Evolutionary conservation across 2,888 invertebrate species (phyloP), one percentile per base, ranked within the genome.

Genomic region (Drosophila atripex): DNA sequence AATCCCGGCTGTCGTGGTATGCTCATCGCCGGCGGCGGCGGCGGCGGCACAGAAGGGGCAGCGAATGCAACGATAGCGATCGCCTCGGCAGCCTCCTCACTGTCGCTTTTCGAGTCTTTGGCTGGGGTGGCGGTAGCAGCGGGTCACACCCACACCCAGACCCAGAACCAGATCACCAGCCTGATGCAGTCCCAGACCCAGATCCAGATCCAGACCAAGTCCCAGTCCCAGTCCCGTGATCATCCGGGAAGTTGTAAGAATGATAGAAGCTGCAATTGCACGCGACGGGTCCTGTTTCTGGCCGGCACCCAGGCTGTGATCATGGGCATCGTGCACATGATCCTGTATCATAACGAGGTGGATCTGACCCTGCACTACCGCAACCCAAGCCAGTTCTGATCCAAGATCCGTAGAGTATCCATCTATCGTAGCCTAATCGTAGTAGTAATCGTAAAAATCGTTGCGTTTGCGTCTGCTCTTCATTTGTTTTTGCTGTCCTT

Each of bases 351-450:
- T 9, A 68, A 71, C 25, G 53, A 68, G 6, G 39, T 54, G 8
- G 45, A 46, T 11, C 25, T 71, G 12, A 12, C 47, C 6, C n/a
- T 71, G 3, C 39, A 21, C 12, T 56, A 28, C 14, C 55, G 60
- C 16, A 49, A 57, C 2, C 71, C 71, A 6, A 30, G 18, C 1
- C 56, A 71, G 30, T 71, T 68, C 14, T 71, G 68, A 43, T 9
- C 43, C 12, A 8, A 21, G 21, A 43, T 16, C 16, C 7, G 21
- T 23, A 23, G 21, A 23, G 21, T 16, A 35, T 25, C 11, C 38
- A 39, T 54, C 49, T 60, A 21, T 38, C 14, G 25, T 47, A 52
- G 43, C n/a, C 35, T 53, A 47, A 32, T 65, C 41, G 32, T 21
- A 21, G 12, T 7, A 11, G 21, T 18, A 1, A 2, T 35, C 52